Base-by-base conservation (phyloP, 2,113 vertebrate species). In the Bostrychus sinensis region DNA sequence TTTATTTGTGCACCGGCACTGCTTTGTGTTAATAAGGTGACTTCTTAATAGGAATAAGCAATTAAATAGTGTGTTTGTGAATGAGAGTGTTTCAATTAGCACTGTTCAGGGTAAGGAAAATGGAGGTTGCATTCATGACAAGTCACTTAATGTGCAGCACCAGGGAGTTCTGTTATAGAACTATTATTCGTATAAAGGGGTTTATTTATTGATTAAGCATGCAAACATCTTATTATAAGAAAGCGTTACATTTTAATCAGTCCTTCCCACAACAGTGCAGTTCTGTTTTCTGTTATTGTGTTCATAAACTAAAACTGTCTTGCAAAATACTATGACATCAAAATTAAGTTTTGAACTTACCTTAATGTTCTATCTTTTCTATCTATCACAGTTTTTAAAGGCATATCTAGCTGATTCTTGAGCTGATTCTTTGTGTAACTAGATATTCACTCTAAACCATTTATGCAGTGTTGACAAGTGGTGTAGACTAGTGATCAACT, bases 111-210 rank as follows among this genome's bases (percentile, higher is more conserved):
- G 38, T 56, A 51, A 20, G 13, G 10, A 30, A 23, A 25, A 7
- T 51, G 8, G 14, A 30, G 13, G 56, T 45, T 69, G 45, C 11
- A 50, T 56, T 67, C 36, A 61, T 17, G 30, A 54, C 32, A 56
- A 73, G 72, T 55, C 60, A 36, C 28, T 70, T 8, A 63, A 64
- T 56, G 39, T 61, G 48, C 25, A 59, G 5, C 43, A 28, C 41
- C 14, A 19, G 25, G 16, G 32, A 54, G 28, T 62, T 26, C 20
- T 57, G 20, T 5, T 12, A 46, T 62, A 36, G 9, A 20, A 20
- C 42, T 53, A 42, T 50, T 32, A 42, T 36, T 30, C 22, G 4
- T 42, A 19, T 16, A 36, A 36, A 16, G 58, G 5, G 11, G 20
- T 62, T 62, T 36, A 12, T 30, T 41, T 12, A 20, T 41, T 41